Base-by-base conservation (phyloP, 2,888 invertebrate genomes). In the Reticulitermes lucifugus region DNA sequence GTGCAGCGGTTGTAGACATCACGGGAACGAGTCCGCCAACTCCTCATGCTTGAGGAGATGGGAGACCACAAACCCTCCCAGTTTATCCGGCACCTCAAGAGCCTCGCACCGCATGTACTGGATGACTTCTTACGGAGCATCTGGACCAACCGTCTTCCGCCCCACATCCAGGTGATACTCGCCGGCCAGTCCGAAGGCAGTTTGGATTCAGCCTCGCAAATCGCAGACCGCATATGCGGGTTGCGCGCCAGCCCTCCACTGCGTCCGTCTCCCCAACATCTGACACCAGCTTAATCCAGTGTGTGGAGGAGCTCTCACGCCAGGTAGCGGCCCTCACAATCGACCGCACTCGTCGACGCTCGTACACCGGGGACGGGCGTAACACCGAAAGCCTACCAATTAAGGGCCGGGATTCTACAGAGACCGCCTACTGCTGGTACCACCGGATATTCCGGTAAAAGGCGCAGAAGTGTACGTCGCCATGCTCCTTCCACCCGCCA, bases 51-150 rank as follows among this genome's bases (percentile, higher is more conserved):
- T 18, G 80, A 80, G 59, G 55, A 80, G 55, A 22, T 80, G 22
- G 80, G 80, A 9, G 80, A 80, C n/a, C 55, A 29, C 25, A 51
- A 29, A 5, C 80, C 80, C 7, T 80, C 80, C 21, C 80, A 55
- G 55, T 80, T 80, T 29, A n/a, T 80, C n/a, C 5, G 55, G 7
- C 51, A 80, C 80, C 80, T 80, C 25, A 18, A 22, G 35, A 10
- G 51, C 21, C 21, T 80, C 21, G 80, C 80, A 5, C 10, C 60
- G 4, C 12, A 35, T 10, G n/a, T 82, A 21, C 41, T 0, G 1
- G 60, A 60, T 22, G 65, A 81, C 65, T 41, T 81, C 22, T 35
- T 70, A 9, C 2, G 82, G 1, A 65, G 43, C 59, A n/a, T 60
- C 21, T 82, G 35, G 35, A 12, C 46, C 9, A 46, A 41, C 18